Evolutionary conservation across 1,140 invertebrate genomes (phyloP).

Genomic region (Pogonomyrmex californicus): DNA sequence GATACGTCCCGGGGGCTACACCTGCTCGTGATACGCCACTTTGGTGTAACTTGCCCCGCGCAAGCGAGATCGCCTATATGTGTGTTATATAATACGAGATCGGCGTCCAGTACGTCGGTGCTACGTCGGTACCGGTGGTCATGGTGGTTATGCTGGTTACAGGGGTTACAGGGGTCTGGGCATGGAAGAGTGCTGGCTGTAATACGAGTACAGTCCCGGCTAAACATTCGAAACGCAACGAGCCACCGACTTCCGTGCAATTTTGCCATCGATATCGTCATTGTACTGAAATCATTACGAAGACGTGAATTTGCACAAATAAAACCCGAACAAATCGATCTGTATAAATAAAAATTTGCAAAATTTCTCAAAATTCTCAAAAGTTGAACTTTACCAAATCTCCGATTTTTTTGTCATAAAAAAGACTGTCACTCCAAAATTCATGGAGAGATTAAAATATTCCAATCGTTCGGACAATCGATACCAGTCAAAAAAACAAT

Average conservation of each 20-base stretch:
- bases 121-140: conserved; percentile 56
- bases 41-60: conserved; percentile 61
- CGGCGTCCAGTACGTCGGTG: conserved; percentile 49
- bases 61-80: conserved; percentile 64
- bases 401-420: background rate
- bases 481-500: background rate
- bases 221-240: conserved; percentile 45
- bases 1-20: conserved; percentile 75
- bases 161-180: conserved; percentile 73
- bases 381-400: too few relatives aligned
- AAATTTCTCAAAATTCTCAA: background rate
- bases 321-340: background rate
- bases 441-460: background rate
- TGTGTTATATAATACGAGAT: conserved; percentile 75
- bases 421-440: background rate
- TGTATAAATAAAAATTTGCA: background rate
- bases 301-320: background rate
- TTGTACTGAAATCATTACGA: background rate
- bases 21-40: conserved; percentile 77
- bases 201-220: conserved; percentile 70
- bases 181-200: conserved; percentile 66
- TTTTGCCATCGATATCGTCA: conserved; percentile 22
- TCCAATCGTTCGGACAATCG: background rate
- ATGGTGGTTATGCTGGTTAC: conserved; percentile 78
- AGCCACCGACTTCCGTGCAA: conserved; percentile 41